These are phyloP conservation scores for Diaphora mendica DNA, from an alignment of 2,888 invertebrate species.

Conservation along the genomic window DNA sequence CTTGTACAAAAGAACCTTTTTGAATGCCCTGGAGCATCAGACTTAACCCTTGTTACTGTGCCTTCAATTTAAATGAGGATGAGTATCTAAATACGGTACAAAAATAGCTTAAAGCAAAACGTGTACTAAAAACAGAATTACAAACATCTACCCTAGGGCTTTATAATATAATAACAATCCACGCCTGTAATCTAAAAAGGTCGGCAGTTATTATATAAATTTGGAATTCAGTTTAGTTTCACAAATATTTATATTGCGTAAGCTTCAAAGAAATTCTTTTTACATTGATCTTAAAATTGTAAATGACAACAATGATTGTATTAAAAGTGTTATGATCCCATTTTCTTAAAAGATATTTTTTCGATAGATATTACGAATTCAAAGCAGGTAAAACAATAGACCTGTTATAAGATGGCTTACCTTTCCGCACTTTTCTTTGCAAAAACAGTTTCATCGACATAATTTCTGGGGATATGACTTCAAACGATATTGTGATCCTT, in stretches of 20 bases:
- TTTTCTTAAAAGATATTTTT: background rate
- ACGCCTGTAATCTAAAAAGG: constrained; percentile 8
- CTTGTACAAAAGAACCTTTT: constrained; percentile 14
- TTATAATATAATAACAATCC: constrained; percentile 14
- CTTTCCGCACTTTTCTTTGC: background rate
- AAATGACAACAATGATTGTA: background rate
- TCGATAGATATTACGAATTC: too few relatives aligned
- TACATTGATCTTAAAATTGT: background rate
- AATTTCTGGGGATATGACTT: background rate
- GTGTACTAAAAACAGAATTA: constrained; percentile 12
- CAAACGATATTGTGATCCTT: background rate
- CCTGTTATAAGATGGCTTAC: constrained; percentile 9
- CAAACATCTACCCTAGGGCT: constrained; percentile 1
- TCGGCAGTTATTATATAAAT: background rate
- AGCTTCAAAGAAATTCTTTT: background rate
- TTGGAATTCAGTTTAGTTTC: background rate
- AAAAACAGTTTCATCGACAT: background rate
- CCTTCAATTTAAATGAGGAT: constrained; percentile 3
- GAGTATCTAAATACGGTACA: constrained; percentile 9
- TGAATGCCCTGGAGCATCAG: constrained; percentile 13
- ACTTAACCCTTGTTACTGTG: constrained; percentile 10
- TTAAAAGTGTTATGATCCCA: background rate
- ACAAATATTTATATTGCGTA: background rate
- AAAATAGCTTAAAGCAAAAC: constrained; percentile 12
- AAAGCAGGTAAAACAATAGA: constrained; percentile 5